These are phyloP conservation scores for Drosophila sproati DNA, from an alignment of 1,140 invertebrate genomes.

Conservation along the genomic window DNA sequence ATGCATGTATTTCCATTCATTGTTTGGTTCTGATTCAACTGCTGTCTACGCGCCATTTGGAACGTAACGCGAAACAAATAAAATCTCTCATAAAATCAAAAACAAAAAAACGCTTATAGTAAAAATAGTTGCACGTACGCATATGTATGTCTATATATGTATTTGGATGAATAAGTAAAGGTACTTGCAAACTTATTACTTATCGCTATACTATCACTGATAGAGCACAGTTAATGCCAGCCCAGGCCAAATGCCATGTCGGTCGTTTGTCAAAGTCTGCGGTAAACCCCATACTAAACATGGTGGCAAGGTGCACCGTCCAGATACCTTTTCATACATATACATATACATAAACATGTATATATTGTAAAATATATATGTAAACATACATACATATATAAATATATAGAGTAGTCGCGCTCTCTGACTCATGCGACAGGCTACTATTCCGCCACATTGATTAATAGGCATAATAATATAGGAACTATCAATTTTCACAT, in stretches of 20 bases:
- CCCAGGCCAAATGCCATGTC: neutral
- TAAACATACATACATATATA: neutral
- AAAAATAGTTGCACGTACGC: neutral
- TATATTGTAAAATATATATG: neutral
- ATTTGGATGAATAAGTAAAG: conserved; percentile 16
- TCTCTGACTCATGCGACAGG: conserved; percentile 32
- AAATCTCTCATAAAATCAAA: neutral
- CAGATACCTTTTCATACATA: neutral
- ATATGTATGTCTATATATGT: neutral
- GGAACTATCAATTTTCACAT: neutral
- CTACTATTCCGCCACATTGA: conserved; percentile 19
- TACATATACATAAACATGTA: conserved; percentile 2
- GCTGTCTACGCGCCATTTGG: conserved; percentile 41
- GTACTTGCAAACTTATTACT: conserved; percentile 38
- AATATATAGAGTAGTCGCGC: neutral
- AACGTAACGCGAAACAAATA: conserved; percentile 39
- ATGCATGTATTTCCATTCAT: conserved; percentile 14
- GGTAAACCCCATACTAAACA: conserved; percentile 32
- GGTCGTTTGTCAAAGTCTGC: conserved; percentile 49
- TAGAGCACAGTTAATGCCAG: conserved; percentile 37
- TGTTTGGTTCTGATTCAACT: neutral
- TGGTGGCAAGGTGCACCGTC: conserved; percentile 31
- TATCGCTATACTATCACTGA: conserved; percentile 32
- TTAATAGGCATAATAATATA: neutral
- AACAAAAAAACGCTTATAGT: neutral